These are phyloP conservation scores for Catagonus wagneri DNA, from an alignment of 2,113 vertebrate genomes.

Conservation along the genomic window DNA sequence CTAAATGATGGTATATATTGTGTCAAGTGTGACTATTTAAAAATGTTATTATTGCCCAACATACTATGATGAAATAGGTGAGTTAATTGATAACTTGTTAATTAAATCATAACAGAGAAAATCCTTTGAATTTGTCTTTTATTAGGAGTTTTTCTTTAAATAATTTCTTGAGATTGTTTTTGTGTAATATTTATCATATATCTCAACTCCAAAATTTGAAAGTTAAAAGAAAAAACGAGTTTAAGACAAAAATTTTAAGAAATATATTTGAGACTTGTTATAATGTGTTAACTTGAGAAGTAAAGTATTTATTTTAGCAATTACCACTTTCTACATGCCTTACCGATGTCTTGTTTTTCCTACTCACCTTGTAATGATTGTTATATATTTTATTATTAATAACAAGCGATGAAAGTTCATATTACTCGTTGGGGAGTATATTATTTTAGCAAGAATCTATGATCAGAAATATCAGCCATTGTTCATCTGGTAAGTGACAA, in stretches of 20 bases:
- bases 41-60: background rate
- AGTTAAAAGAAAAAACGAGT: background rate
- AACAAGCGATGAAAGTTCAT: background rate
- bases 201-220: background rate
- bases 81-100: background rate
- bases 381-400: background rate
- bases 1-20: background rate
- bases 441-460: constrained; percentile 4
- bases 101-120: constrained; percentile 16
- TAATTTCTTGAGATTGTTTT: background rate
- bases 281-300: background rate
- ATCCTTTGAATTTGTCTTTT: background rate
- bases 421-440: background rate
- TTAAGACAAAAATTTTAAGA: background rate
- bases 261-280: background rate
- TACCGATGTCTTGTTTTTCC: background rate
- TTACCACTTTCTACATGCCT: background rate
- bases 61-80: background rate
- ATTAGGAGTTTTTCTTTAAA: background rate
- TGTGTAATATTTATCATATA: background rate
- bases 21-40: background rate
- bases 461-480: background rate
- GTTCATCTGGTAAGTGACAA: background rate
- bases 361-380: background rate
- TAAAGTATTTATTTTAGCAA: background rate